Conservation (phyloP, 2,888 invertebrate genomes). For the Drosophila merina region DNA sequence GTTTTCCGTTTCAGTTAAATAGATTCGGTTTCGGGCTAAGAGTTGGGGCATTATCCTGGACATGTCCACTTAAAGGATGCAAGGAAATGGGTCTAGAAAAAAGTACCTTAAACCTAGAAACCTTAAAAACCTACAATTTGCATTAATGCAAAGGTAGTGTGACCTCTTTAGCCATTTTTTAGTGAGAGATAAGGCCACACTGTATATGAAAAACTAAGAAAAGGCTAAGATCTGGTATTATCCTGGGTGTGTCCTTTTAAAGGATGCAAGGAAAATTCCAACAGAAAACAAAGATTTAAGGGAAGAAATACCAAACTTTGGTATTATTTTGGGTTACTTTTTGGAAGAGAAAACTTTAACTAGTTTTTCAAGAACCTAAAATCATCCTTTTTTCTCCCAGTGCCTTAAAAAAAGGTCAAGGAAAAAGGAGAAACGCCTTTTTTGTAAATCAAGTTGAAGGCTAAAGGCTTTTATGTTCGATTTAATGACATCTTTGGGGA, state of each 20-base stretch:
- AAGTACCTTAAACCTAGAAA: neutral
- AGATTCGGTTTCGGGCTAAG: conserved; percentile 4
- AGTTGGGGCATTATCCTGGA: neutral
- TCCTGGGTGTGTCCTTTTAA: too few relatives aligned
- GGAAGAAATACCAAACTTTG: neutral
- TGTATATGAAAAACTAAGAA: too few relatives aligned
- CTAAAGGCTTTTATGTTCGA: conserved; percentile 31
- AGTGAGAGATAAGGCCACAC: too few relatives aligned
- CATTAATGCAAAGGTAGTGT: too few relatives aligned
- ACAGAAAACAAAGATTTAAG: neutral
- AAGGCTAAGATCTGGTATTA: too few relatives aligned
- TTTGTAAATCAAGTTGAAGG: conserved; percentile 36
- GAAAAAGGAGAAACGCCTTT: conserved; percentile 51
- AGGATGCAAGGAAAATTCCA: too few relatives aligned
- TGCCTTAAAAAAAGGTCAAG: neutral
- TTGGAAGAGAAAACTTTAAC: neutral
- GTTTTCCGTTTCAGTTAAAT: conserved; percentile 21
- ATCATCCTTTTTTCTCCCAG: neutral
- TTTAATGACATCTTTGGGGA: conserved; percentile 70
- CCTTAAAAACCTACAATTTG: too few relatives aligned
- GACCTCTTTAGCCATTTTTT: too few relatives aligned
- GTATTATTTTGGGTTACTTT: too few relatives aligned
- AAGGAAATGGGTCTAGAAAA: too few relatives aligned
- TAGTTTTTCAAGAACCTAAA: neutral
- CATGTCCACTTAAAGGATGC: neutral